These are phyloP conservation scores for Apocheima hispidaria DNA, from an alignment of 2,888 invertebrate genomes.

Conservation along the genomic window DNA sequence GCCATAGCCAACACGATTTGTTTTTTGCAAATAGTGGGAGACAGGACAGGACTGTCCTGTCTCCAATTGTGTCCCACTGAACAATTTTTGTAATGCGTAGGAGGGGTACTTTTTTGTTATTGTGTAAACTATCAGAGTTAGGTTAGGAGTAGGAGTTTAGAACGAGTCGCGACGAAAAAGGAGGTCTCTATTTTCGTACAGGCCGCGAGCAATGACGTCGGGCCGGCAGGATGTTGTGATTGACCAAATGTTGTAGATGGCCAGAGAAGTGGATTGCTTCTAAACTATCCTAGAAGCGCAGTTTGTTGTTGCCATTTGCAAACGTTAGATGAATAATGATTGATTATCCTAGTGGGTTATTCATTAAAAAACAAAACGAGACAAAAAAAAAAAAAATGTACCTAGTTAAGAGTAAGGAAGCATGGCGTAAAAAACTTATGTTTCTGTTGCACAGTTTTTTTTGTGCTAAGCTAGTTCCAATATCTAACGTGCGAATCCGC, in stretches of 20 bases:
- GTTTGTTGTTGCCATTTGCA: not conserved
- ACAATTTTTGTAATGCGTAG: slow-evolving; percentile 15
- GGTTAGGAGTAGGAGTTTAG: slow-evolving; percentile 1
- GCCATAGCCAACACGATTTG: too few relatives aligned
- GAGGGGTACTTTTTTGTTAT: not conserved
- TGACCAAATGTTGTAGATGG: not conserved
- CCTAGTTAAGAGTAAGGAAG: too few relatives aligned
- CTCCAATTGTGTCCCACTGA: slow-evolving; percentile 26
- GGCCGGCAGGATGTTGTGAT: slow-evolving; percentile 1
- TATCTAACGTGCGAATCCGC: not conserved
- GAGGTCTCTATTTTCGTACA: not conserved
- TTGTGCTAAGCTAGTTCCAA: too few relatives aligned
- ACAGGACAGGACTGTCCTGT: too few relatives aligned
- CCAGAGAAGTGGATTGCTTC: not conserved
- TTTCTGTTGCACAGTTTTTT: too few relatives aligned
- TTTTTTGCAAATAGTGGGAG: too few relatives aligned
- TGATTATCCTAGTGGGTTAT: too few relatives aligned
- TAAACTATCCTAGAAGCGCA: not conserved
- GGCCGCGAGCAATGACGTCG: not conserved
- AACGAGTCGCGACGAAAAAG: not conserved
- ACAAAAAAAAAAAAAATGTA: too few relatives aligned
- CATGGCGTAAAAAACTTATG: too few relatives aligned
- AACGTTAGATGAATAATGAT: too few relatives aligned
- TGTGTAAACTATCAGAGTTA: not conserved
- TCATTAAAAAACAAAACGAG: too few relatives aligned